These are phyloP conservation scores for Galeopterus variegatus DNA, from an alignment of 2,113 vertebrate species.

Conservation along the genomic window DNA sequence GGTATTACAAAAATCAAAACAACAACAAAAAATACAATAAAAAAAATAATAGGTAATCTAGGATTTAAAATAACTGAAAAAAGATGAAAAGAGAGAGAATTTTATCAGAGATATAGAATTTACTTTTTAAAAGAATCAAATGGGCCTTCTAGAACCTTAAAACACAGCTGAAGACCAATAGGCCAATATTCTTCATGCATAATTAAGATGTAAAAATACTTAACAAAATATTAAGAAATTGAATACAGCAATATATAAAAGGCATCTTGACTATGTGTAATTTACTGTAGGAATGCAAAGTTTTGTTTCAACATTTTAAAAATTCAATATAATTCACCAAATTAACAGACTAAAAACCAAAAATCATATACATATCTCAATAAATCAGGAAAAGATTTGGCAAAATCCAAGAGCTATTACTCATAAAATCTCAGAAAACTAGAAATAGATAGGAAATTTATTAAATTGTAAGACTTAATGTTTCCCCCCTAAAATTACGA, in stretches of 20 bases:
- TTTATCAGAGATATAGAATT: background rate
- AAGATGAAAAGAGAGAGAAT: background rate
- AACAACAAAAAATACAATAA: background rate
- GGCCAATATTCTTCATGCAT: too few species aligned
- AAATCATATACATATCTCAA: background rate
- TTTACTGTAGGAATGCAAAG: background rate
- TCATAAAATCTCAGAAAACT: background rate
- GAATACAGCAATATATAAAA: background rate
- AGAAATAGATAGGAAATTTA: background rate
- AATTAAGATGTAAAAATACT: too few species aligned
- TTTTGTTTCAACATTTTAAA: background rate
- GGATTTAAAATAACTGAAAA: constrained; percentile 30
- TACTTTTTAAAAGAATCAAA: background rate
- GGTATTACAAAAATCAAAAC: background rate
- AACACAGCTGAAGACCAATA: background rate
- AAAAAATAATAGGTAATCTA: background rate
- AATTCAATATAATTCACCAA: background rate
- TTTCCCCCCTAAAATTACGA: background rate
- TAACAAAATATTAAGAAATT: too few species aligned
- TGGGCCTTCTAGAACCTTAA: background rate
- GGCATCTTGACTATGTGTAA: background rate
- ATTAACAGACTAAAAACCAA: background rate
- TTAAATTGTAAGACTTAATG: background rate
- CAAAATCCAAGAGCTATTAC: background rate
- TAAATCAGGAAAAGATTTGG: background rate